Conservation (phyloP, 92 coral and sea anemone species). For the Epizoanthus rinbou region DNA sequence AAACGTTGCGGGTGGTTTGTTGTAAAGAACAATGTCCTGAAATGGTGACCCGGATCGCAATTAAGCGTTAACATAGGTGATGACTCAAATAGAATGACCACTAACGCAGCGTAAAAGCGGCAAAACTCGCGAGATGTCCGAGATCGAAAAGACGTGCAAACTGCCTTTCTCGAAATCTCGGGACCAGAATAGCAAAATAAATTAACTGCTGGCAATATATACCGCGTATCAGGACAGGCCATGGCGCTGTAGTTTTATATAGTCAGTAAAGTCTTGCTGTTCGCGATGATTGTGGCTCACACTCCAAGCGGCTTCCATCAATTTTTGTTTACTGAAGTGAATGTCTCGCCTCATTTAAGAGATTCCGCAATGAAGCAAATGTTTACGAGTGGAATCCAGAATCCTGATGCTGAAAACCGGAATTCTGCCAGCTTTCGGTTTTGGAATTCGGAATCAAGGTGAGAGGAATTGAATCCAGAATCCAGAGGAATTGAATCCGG, state of each 20-base stretch:
- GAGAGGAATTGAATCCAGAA: too few relatives aligned
- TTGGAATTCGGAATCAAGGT: not conserved
- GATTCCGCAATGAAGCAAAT: not conserved
- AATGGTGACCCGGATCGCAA: too few relatives aligned
- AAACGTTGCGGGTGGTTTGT: not conserved
- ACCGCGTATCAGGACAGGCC: not conserved
- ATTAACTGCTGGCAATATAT: not conserved
- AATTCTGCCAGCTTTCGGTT: not conserved
- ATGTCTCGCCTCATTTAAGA: slow-evolving; percentile 4
- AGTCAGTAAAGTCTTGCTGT: too few relatives aligned
- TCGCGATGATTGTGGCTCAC: too few relatives aligned
- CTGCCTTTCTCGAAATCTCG: not conserved
- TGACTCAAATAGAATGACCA: not conserved
- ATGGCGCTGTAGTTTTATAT: too few relatives aligned
- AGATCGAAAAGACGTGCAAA: not conserved
- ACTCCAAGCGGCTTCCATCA: too few relatives aligned
- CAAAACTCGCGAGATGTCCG: not conserved
- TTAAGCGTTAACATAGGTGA: not conserved
- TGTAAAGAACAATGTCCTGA: not conserved
- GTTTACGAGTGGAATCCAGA: not conserved
- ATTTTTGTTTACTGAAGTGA: too few relatives aligned
- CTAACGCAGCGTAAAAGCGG: not conserved
- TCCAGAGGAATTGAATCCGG: too few relatives aligned
- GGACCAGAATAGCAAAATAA: not conserved
- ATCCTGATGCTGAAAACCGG: not conserved